phyloP scores from a whole-genome alignment of 1,140 invertebrate genomes.

The Plectus sambesii region DNA sequence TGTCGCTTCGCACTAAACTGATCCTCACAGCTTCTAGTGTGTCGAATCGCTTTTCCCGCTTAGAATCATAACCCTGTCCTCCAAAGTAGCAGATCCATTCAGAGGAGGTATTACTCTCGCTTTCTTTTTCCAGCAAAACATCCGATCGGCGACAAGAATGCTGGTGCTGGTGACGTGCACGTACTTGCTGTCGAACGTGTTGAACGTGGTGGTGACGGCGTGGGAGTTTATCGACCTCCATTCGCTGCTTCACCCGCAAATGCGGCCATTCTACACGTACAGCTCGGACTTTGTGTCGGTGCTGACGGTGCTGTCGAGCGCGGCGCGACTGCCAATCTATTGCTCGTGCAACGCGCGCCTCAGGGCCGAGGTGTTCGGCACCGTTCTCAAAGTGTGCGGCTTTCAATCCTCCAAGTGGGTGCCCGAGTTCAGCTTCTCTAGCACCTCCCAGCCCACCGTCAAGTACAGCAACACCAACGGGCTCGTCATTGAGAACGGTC shows the following conservation, averaged over 20 bases:
- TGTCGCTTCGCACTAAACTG: no score
- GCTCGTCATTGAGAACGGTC: slow-evolving; percentile 15
- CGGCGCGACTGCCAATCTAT: slow-evolving; percentile 33
- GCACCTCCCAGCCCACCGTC: no score
- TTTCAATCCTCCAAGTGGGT: slow-evolving; percentile 13
- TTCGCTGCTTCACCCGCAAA: slow-evolving; percentile 21
- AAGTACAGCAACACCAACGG: slow-evolving; percentile 25
- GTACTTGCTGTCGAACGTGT: slow-evolving; percentile 35
- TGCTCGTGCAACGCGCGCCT: slow-evolving; percentile 35
- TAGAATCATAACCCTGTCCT: no score
- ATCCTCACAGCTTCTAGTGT: no score
- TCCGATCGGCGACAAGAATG: slow-evolving; percentile 37
- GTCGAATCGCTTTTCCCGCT: no score
- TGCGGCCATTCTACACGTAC: slow-evolving; percentile 37
- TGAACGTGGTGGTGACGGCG: slow-evolving; percentile 33
- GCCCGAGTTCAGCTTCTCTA: slow-evolving; percentile 19
- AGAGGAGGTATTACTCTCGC: background rate
- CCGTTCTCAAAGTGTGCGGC: slow-evolving; percentile 27
- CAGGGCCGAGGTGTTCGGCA: slow-evolving; percentile 23
- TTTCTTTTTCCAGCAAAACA: slow-evolving; percentile 31
- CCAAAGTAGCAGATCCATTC: no score
- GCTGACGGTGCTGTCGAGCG: slow-evolving; percentile 29
- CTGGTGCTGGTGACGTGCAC: slow-evolving; percentile 33
- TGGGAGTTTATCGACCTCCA: slow-evolving; percentile 34
- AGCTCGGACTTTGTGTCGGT: slow-evolving; percentile 37